These are phyloP conservation scores for Sebastes oblongus DNA, from an alignment of 2,797 vertebrate species.

Conservation along the genomic window DNA sequence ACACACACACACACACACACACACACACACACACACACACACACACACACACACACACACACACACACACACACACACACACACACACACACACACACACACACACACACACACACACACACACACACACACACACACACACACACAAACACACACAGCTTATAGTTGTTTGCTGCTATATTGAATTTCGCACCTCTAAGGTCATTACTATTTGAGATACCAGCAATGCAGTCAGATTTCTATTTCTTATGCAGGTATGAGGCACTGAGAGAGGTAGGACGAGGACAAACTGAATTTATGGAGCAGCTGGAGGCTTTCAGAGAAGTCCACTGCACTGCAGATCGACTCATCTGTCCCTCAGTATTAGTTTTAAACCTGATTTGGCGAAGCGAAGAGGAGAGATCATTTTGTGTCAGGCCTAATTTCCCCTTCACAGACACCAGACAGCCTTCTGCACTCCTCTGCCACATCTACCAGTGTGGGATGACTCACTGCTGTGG, in stretches of 20 bases:
- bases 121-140: too few species aligned
- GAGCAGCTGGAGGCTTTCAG: slow-evolving; percentile 13
- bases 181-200: neutral
- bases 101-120: too few species aligned
- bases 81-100: too few species aligned
- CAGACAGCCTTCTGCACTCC: neutral
- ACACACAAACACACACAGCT: too few species aligned
- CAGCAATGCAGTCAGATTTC: neutral
- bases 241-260: neutral
- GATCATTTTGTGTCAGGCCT: slow-evolving; percentile 50
- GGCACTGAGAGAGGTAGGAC: neutral
- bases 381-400: slow-evolving; percentile 36
- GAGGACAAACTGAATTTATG: slow-evolving; percentile 16
- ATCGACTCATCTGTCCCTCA: slow-evolving; percentile 31
- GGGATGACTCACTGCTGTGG: slow-evolving; percentile 32
- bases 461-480: neutral
- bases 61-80: too few species aligned
- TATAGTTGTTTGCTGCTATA: too few species aligned
- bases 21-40: too few species aligned
- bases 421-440: slow-evolving; percentile 40
- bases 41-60: too few species aligned
- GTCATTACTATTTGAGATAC: neutral
- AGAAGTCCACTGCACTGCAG: slow-evolving; percentile 27
- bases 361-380: slow-evolving; percentile 44
- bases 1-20: too few species aligned